Conservation (phyloP, 2,113 vertebrate species). For the Neotoma lepida region DNA sequence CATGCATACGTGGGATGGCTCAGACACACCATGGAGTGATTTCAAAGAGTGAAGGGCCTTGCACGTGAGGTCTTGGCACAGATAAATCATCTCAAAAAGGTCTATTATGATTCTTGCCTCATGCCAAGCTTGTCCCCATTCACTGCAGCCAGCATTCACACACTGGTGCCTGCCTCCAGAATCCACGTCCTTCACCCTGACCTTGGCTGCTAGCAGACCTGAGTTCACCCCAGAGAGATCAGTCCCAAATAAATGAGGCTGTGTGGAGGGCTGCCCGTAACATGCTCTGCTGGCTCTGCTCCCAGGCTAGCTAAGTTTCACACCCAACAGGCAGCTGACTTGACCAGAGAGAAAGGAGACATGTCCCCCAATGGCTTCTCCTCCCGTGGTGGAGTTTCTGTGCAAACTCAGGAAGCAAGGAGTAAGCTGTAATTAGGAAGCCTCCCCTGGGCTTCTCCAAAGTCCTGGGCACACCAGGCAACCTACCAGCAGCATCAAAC, state of each 20-base stretch:
- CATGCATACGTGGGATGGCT: neutral
- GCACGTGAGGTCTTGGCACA: neutral
- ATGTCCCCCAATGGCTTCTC: neutral
- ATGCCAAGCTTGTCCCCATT: neutral
- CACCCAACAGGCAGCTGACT: neutral
- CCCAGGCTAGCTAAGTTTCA: neutral
- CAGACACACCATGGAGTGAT: neutral
- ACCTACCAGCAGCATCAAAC: neutral
- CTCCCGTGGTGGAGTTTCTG: neutral
- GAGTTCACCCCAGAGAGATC: neutral
- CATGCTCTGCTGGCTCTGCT: neutral
- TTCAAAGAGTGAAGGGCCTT: neutral
- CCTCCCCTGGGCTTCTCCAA: neutral
- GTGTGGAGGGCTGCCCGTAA: neutral
- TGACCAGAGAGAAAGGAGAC: neutral
- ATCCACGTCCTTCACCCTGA: neutral
- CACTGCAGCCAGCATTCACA: neutral
- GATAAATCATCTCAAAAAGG: neutral
- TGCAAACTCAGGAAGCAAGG: neutral
- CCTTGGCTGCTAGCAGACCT: neutral
- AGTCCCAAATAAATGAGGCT: neutral
- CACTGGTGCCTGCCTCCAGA: neutral
- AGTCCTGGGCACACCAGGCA: neutral
- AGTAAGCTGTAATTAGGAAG: neutral
- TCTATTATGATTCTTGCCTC: neutral